These are phyloP conservation scores for Drosophila kohkoa DNA, from an alignment of 1,140 invertebrate species.

Conservation along the genomic window DNA sequence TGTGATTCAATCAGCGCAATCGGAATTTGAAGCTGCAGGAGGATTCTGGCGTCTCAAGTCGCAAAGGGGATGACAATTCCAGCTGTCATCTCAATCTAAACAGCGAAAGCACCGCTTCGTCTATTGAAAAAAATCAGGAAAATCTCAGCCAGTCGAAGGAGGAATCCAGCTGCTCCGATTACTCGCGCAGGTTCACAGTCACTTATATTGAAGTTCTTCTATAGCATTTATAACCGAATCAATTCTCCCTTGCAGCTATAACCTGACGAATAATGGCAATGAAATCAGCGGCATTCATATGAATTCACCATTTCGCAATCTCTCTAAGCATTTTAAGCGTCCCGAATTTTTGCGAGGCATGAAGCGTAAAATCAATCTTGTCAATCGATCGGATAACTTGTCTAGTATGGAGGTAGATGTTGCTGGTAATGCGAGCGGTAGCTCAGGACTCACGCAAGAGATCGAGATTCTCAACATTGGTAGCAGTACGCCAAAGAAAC, in stretches of 20 bases:
- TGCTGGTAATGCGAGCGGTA: slow-evolving; percentile 80
- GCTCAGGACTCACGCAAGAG: slow-evolving; percentile 89
- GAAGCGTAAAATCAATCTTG: slow-evolving; percentile 87
- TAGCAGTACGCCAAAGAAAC: slow-evolving; percentile 83
- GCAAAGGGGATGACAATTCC: slow-evolving; percentile 75
- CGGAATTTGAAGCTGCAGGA: slow-evolving; percentile 71
- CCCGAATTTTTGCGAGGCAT: slow-evolving; percentile 85
- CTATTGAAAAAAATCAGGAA: slow-evolving; percentile 75
- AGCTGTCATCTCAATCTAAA: slow-evolving; percentile 71
- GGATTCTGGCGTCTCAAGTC: slow-evolving; percentile 83
- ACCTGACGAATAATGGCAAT: slow-evolving; percentile 73
- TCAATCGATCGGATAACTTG: slow-evolving; percentile 78
- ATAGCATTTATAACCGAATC: background rate
- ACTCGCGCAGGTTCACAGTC: slow-evolving; percentile 66
- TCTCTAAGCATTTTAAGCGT: slow-evolving; percentile 79
- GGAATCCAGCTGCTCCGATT: slow-evolving; percentile 79
- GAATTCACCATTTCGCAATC: slow-evolving; percentile 80
- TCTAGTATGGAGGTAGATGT: slow-evolving; percentile 71
- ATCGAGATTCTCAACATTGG: slow-evolving; percentile 87
- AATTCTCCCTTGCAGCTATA: slow-evolving; percentile 58
- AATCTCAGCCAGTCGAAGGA: slow-evolving; percentile 80
- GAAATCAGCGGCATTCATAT: slow-evolving; percentile 79
- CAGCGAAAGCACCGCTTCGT: slow-evolving; percentile 76
- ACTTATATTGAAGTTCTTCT: background rate
- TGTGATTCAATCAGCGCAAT: slow-evolving; percentile 56